Conservation (phyloP, 2,888 invertebrate genomes). For the Pristionchus entomophagus region DNA sequence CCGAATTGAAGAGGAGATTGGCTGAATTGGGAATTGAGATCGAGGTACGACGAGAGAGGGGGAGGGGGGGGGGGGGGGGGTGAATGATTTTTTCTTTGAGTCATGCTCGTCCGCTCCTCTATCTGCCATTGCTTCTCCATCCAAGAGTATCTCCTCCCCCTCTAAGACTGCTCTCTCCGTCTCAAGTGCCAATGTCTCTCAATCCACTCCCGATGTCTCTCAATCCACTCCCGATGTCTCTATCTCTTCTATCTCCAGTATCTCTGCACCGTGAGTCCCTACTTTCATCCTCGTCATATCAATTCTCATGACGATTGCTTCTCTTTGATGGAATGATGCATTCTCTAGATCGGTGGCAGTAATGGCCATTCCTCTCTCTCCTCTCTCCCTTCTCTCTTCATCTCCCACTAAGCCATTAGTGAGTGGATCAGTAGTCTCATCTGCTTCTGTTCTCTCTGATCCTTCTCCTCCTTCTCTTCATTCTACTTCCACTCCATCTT, state of each 20-base stretch:
- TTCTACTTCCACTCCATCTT: background rate
- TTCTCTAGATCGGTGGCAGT: too few relatives aligned
- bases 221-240: background rate
- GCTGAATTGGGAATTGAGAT: background rate
- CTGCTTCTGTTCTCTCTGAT: background rate
- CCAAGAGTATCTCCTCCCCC: background rate
- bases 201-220: background rate
- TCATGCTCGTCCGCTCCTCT: background rate
- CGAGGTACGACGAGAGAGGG: conserved; percentile 21
- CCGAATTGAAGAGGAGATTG: conserved; percentile 27
- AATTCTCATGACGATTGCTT: too few relatives aligned
- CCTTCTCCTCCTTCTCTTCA: background rate
- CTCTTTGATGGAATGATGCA: too few relatives aligned
- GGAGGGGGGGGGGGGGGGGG: background rate
- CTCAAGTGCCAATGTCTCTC: background rate
- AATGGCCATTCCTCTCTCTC: too few relatives aligned
- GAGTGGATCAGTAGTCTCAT: background rate
- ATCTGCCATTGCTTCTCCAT: background rate
- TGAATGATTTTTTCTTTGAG: background rate
- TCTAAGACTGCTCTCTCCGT: background rate
- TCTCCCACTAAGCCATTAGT: too few relatives aligned
- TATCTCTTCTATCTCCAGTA: too few relatives aligned
- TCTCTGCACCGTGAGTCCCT: background rate
- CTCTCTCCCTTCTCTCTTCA: too few relatives aligned
- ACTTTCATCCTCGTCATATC: background rate